Base-by-base conservation (phyloP, 2,797 vertebrate species). In the Novumbra hubbsi region DNA sequence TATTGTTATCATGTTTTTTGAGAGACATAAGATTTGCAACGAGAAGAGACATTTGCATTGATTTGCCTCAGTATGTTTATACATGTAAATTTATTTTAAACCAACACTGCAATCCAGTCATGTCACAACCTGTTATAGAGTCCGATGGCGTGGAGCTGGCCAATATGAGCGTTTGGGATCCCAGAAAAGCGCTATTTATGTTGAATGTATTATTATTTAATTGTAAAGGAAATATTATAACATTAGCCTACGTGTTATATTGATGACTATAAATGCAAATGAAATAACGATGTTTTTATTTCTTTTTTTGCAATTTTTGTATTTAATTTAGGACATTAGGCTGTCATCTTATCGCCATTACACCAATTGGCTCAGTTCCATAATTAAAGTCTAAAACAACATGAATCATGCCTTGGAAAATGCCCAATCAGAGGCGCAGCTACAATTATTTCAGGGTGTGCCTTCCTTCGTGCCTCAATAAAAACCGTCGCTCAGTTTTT, bases 351-450 rank as follows among this genome's bases (percentile, higher is more conserved):
- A 16, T 30, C 14, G 27, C 4, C 12, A 63, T 30, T 28, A 63
- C 2, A 30, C 27, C 11, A 63, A 63, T 63, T 16, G 12, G 15
- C 60, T 63, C 27, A 30, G 27, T 8, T 63, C 60, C 60, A 30
- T 63, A 16, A 63, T 14, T 4, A 38, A 38, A 7, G 6, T 16
- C 15, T 28, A 30, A 63, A 63, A 63, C 12, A 55, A 38, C 16
- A 63, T 5, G 14, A 16, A 63, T 63, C 15, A 30, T 63, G 24
- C 15, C 15, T 63, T 63, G 27, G 60, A 63, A 55, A 15, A 63
- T 68, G 52, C 52, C 15, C 60, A 63, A 63, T 52, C n/a, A 52
- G 45, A 76, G 80, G 83, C 41, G 80, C 72, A 70, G 78, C 78
- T 69, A 70, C 48, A 32, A 76, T 76, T 64, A 64, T 32, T 72